Evolutionary conservation across 2,888 invertebrate genomes (phyloP), one percentile per base, ranked within the genome.

Genomic region (Heliconius cydno): DNA sequence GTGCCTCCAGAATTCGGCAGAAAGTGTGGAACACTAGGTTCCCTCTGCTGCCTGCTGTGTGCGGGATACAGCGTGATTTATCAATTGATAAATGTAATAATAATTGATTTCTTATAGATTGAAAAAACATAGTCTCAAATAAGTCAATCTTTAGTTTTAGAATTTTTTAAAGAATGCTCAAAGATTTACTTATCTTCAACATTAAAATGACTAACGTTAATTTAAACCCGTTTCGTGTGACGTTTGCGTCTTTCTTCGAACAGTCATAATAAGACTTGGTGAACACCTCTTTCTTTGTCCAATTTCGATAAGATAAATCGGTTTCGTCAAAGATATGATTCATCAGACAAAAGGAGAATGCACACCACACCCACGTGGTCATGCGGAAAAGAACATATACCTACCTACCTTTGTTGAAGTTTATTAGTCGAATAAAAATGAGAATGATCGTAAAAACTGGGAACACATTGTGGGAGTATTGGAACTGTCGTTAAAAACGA

Each of bases 341-440:
- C 77, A 78, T 72, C 67, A 38, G 28, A 73, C 34, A 77, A 79
- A 80, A 80, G 72, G 76, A 81, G 71, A 77, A 80, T 74, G 71
- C 68, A 79, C 74, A 81, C 79, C 75, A 77, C 88, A 84, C 87
- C 88, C 83, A 84, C 82, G 85, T 82, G 83, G 84, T 85, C 82
- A 87, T 85, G 89, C 91, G 87, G 90, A 88, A 90, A 91, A 87
- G 90, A 87, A 90, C 90, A 90, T 76, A 52, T 88, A 87, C 5
- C 15, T 46, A 15, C 34, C 7, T 41, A 41, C 87, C 84, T 91
- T 92, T 92, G 92, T 93, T 90, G 84, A 80, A 79, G 84, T 87
- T 86, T 88, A 86, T 90, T 71, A 80, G 88, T 89, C 88, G 88
- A 70, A 77, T 79, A 73, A 60, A 74, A 60, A 76, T 75, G 65